Evolutionary conservation across 2,797 vertebrate species (phyloP), one percentile per base, ranked within the genome.

Genomic region (Dallia pectoralis): DNA sequence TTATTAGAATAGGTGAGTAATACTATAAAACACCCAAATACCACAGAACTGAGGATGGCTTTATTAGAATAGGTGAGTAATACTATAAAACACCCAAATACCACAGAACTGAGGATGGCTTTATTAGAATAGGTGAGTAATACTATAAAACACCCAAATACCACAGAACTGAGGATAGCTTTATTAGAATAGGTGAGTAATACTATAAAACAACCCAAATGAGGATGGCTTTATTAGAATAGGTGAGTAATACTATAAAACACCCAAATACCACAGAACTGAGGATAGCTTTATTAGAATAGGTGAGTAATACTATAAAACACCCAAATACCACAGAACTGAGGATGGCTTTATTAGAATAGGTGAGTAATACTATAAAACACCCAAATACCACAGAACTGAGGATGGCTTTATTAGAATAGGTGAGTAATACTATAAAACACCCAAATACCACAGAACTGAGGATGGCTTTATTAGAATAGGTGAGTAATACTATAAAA

Each of bases 181-280:
- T 98, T 88, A 93, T 98, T 85, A 93, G 96, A 85, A 96, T 98
- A 74, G 97, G 97, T 98, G 89, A 93, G 88, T 6, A 61, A 67
- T 49, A 49, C 14, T 33, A 33, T n/a, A 93, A 78, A 98, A 96
- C 86, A 96, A 92, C 12, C 91, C 97, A 80, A 98, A 93, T 0
- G 90, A 95, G 0, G 97, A 99, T 0, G 97, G 97, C 67, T 99
- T 98, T 88, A 93, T 98, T 85, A 93, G 96, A 85, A 96, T 98
- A 74, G 97, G 97, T 98, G 89, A 93, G 88, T 6, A 61, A 67
- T 49, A 49, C 14, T 33, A 33, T n/a, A 85, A 92, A 79, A 93
- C 88, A 0, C 89, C 95, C 18, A 95, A 93, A 78, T 99, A 96
- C 86, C 96, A 92, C 12, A 91, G 97, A 80, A 98, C 94, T 0